These are phyloP conservation scores for Arrhamphus sclerolepis DNA, from an alignment of 2,797 vertebrate genomes.

Conservation along the genomic window DNA sequence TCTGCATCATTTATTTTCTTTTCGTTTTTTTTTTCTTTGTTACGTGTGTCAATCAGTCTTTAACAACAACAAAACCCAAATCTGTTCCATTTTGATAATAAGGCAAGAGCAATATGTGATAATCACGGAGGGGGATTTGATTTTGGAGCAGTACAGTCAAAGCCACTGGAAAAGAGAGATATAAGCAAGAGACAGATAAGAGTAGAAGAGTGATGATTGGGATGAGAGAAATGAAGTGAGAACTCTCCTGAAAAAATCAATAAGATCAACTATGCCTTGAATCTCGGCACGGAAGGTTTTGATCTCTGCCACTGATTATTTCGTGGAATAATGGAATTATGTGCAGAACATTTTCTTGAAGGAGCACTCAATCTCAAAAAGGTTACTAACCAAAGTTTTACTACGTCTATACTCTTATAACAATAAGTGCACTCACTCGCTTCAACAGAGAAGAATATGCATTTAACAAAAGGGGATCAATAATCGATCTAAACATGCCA, in stretches of 20 bases:
- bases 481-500: conserved; percentile 14
- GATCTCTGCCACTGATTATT: conserved; percentile 69
- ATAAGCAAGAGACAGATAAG: conserved; percentile 68
- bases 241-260: conserved; percentile 77
- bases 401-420: conserved; percentile 15
- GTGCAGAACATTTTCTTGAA: conserved; percentile 41
- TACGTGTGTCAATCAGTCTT: conserved; percentile 56
- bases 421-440: neutral
- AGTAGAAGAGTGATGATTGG: conserved; percentile 70
- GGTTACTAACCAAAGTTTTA: conserved; percentile 41
- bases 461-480: neutral
- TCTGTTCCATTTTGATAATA: conserved; percentile 77
- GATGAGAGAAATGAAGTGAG: conserved; percentile 73
- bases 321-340: conserved; percentile 63
- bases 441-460: neutral
- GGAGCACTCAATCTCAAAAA: conserved; percentile 37
- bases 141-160: conserved; percentile 62
- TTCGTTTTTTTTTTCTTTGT: conserved; percentile 9
- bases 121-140: conserved; percentile 73
- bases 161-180: conserved; percentile 68
- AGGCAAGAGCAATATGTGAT: conserved; percentile 75
- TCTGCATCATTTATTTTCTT: too few species aligned
- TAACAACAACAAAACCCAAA: conserved; percentile 69
- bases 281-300: conserved; percentile 70
- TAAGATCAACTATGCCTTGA: conserved; percentile 75